phyloP scores from a whole-genome alignment of 2,797 vertebrate genomes.

The Halcyon leucocephala region DNA sequence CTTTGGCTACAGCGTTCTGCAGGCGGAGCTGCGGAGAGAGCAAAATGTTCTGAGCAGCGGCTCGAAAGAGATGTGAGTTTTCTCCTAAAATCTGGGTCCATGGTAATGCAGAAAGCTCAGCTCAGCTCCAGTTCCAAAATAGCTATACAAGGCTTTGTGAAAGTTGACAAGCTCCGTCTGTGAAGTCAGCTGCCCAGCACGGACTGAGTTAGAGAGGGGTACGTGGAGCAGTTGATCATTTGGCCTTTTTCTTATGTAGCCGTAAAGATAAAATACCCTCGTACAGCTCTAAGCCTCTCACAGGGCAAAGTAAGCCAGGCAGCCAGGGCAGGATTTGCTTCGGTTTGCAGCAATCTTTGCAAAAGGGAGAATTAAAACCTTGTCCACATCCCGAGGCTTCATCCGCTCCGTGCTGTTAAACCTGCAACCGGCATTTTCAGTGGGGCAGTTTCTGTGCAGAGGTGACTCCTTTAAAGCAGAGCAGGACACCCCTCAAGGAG shows the following conservation, averaged over 20 bases:
- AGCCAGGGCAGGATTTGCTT: not conserved
- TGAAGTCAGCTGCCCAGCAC: not conserved
- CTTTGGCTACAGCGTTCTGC: not conserved
- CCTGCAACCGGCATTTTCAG: not conserved
- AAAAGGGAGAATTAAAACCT: not conserved
- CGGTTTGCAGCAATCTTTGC: not conserved
- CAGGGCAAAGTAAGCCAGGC: not conserved
- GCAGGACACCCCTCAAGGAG: not conserved
- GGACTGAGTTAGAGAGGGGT: not conserved
- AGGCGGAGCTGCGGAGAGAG: not conserved
- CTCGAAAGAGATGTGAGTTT: conserved; percentile 8
- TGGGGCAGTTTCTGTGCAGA: accelerated
- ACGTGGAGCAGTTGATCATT: not conserved
- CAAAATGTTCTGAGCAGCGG: conserved; percentile 35
- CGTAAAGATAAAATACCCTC: not conserved
- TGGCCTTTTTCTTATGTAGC: conserved; percentile 21
- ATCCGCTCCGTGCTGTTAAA: accelerated
- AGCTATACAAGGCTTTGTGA: not conserved
- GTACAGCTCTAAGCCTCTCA: not conserved
- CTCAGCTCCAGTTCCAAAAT: conserved; percentile 37
- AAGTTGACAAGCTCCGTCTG: not conserved
- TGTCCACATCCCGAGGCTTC: not conserved
- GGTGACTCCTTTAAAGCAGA: not conserved
- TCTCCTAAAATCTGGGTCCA: conserved; percentile 12
- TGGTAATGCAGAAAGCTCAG: conserved; percentile 8